Conservation (phyloP, 2,888 invertebrate genomes). For the Seira sanloemensis region DNA sequence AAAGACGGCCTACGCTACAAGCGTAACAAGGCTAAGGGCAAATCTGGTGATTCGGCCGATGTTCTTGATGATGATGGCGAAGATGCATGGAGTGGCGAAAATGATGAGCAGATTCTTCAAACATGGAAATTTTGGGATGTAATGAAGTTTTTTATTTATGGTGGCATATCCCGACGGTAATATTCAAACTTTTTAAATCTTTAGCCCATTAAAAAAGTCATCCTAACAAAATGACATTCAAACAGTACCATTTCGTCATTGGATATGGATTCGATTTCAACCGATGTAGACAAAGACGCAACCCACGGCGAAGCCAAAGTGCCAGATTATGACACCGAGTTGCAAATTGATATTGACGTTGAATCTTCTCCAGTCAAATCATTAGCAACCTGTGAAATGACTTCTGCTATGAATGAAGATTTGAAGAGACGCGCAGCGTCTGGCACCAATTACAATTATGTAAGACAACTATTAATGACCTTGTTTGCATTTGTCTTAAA, state of each 20-base stretch:
- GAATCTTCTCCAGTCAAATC: too few species aligned
- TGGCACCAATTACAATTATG: neutral
- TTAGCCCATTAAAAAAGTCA: neutral
- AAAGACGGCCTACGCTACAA: neutral
- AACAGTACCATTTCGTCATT: neutral
- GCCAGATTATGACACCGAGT: too few species aligned
- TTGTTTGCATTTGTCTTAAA: neutral
- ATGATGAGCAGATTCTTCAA: neutral
- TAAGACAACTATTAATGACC: neutral
- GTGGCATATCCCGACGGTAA: neutral
- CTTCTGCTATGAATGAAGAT: too few species aligned
- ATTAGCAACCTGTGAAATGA: too few species aligned
- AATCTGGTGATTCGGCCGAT: constrained; percentile 6
- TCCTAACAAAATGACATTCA: neutral
- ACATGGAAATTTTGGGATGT: neutral
- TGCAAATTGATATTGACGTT: too few species aligned
- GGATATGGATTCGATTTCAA: neutral
- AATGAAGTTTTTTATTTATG: constrained; percentile 13
- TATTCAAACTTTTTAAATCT: neutral
- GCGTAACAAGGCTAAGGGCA: neutral
- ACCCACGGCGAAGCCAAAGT: neutral
- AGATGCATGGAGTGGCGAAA: neutral
- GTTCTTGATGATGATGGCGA: neutral
- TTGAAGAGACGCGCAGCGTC: neutral
- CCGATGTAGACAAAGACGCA: neutral